Evolutionary conservation across 2,888 invertebrate genomes (phyloP), one percentile per base, ranked within the genome.

Genomic region (Sarcophaga subvicina): DNA sequence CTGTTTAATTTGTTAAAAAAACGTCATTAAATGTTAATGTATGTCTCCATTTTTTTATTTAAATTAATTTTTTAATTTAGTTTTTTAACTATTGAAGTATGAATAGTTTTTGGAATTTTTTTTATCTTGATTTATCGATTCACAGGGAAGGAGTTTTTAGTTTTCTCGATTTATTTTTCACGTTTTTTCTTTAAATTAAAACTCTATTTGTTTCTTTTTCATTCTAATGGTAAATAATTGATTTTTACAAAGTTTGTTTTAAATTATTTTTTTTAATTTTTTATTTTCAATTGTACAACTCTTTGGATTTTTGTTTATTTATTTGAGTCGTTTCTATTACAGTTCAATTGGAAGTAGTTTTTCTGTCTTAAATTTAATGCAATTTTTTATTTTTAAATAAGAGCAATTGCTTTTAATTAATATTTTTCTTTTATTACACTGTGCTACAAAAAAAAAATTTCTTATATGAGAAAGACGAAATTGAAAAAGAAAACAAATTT

Each of bases 11-110:
- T 37, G 37, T 80, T 78, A 60, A 80, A 64, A 80, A 80, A 78
- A 86, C 77, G 54, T 78, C 81, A 75, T 78, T 84, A 84, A 87
- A 81, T 84, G 73, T 87, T 83, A 80, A 86, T 83, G 86, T 78
- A 70, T 77, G 71, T 80, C 71, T 80, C 62, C 45, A 22, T 82
- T 75, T 60, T 75, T 67, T 72, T 64, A 14, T 45, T 25, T 67
- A 5, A 22, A 37, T 60, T 11, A 22, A 20, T 49, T 70, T 80
- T 66, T 25, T 67, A 73, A 69, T 80, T 67, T 64, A 3, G 63
- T 66, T 37, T n/a, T 78, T 71, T 63, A 60, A 59, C 25, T 59
- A 20, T 25, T 47, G 60, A 66, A 72, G 67, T 78, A 67, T 67
- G 49, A 72, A 66, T 47, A 72, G 67, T 60, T 80, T 37, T 27